These are phyloP conservation scores for Ammospiza nelsoni DNA, from an alignment of 2,113 vertebrate genomes.

Conservation along the genomic window DNA sequence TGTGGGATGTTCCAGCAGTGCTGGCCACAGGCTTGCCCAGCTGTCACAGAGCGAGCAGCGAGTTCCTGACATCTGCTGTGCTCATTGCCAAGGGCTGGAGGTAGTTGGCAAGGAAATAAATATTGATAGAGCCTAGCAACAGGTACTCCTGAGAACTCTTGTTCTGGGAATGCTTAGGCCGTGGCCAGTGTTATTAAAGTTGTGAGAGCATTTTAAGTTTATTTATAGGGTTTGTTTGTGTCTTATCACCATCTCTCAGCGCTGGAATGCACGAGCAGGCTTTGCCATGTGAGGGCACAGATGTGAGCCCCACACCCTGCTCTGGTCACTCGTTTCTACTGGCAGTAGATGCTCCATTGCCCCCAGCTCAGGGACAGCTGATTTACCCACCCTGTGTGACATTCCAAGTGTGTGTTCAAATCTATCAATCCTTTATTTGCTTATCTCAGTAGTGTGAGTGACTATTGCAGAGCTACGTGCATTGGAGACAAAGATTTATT, in stretches of 20 bases:
- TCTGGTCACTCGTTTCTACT: neutral
- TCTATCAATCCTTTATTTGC: neutral
- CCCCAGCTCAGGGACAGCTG: neutral
- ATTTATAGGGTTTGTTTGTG: constrained; percentile 38
- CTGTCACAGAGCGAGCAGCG: constrained; percentile 5
- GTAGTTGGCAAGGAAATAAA: constrained; percentile 49
- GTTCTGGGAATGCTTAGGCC: constrained; percentile 28
- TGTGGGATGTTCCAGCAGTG: neutral
- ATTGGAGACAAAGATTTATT: neutral
- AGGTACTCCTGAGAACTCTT: constrained; percentile 32
- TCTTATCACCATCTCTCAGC: neutral
- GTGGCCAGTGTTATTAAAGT: neutral
- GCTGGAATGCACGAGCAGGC: neutral
- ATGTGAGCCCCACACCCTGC: neutral
- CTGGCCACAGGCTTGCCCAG: neutral
- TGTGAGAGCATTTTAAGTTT: constrained; percentile 2
- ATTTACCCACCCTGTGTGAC: fast-evolving
- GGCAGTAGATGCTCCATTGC: neutral
- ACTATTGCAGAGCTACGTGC: fast-evolving
- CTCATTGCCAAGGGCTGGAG: constrained; percentile 2
- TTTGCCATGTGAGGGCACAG: neutral
- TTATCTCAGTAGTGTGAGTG: neutral
- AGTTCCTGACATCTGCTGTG: constrained; percentile 44
- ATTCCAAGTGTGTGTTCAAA: neutral
- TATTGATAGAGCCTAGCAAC: constrained; percentile 55